A percentile compares a stretch with the other conserved stretches of the same genome.
Evolutionary conservation across 2,888 invertebrate genomes (phyloP).

Genomic region (Apomyelois bistriatella): DNA sequence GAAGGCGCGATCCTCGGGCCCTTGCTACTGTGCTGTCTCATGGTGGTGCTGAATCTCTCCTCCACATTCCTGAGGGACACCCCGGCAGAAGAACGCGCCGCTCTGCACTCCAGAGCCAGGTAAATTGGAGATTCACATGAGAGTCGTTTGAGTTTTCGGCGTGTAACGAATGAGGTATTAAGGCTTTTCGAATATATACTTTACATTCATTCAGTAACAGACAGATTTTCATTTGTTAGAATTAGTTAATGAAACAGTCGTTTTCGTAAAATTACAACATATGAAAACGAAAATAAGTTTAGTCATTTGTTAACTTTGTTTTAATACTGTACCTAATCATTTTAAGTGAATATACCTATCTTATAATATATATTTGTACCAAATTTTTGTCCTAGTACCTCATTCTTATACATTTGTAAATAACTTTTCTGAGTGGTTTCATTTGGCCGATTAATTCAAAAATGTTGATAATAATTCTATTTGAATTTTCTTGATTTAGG

Average conservation of each 20-base stretch:
- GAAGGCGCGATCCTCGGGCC: constrained; percentile 99
- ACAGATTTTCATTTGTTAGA: too few species aligned
- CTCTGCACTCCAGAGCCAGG: constrained; percentile 72
- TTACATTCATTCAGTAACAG: too few species aligned
- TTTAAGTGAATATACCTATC: too few species aligned
- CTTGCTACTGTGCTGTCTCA: constrained; percentile 94
- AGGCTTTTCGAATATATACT: too few species aligned
- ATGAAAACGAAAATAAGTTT: too few species aligned
- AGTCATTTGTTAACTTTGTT: too few species aligned
- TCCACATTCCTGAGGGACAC: constrained; percentile 84
- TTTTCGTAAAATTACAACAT: too few species aligned
- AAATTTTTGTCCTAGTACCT: constrained; percentile 11
- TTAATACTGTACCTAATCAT: too few species aligned
- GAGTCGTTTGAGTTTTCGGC: too few species aligned
- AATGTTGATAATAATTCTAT: constrained; percentile 23
- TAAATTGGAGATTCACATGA: constrained; percentile 40
- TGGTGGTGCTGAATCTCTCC: constrained; percentile 93
- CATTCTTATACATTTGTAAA: constrained; percentile 19
- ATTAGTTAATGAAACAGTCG: too few species aligned
- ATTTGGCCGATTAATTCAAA: constrained; percentile 13
- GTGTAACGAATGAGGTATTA: constrained; percentile 18
- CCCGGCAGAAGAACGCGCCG: constrained; percentile 81
- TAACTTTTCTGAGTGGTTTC: constrained; percentile 16
- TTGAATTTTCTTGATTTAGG: constrained; percentile 61
- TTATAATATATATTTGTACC: not conserved